Base-by-base conservation (phyloP, 2,113 vertebrate genomes). In the Chaetops frenatus region DNA sequence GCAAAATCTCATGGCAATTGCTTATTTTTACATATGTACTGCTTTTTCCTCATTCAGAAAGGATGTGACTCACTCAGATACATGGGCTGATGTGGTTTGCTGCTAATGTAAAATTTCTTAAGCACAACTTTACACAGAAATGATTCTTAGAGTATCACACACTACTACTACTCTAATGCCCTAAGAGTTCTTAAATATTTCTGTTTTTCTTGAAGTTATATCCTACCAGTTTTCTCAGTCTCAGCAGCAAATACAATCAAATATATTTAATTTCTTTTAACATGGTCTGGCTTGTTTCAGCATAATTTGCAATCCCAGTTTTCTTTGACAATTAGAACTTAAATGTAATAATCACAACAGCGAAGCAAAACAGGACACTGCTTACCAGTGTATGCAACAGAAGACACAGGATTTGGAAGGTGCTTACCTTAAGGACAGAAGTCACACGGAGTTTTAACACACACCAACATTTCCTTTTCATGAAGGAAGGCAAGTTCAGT, bases 311-410 rank as follows among this genome's bases (percentile, higher is more conserved):
- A 95, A 72, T 67, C 90, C 92, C 85, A 91, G 27, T 94, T 81
- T 96, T 93, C 96, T 97, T 87, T 96, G 95, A 91, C 96, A 95
- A 92, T 78, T 81, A 93, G 80, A 94, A 88, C 25, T 62, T 29
- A 25, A 1, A 57, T 6, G 51, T 40, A 61, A 61, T 48, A 50
- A 64, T 84, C 77, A 88, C 86, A 90, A 76, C 57, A 94, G 89
- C 88, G 90, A 95, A 95, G 77, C 71, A 45, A 70, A 73, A 62
- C 69, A 81, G 73, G 73, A 81, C 60, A 38, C 92, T 87, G 95
- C 79, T 84, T 58, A 91, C 78, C 94, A 90, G 86, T 47, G 81
- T 51, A 61, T 27, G 64, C 64, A 67, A 51, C 72, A 47, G 48
- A 92, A 96, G 94, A 89, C 86, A 58, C 1, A 27, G 58, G 42